A percentile compares a stretch with the other conserved stretches of the same genome.
phyloP scores from a whole-genome alignment of 1,140 invertebrate genomes.

The Gerris buenoi region DNA sequence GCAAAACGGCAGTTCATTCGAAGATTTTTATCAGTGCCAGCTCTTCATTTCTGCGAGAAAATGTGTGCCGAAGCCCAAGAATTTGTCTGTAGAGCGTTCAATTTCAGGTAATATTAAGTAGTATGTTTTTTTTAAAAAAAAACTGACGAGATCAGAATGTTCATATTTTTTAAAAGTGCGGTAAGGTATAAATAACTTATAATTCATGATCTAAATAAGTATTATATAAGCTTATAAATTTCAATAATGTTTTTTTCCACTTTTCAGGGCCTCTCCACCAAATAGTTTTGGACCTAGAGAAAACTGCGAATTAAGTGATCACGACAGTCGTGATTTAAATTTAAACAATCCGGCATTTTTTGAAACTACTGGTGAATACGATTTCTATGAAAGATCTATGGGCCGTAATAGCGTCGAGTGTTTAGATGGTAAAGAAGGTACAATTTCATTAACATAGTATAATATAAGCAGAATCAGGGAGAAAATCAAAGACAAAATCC shows the following conservation, averaged over 20 bases:
- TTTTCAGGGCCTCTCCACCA: conserved; percentile 36
- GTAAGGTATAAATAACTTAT: too few species aligned
- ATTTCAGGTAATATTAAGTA: conserved; percentile 44
- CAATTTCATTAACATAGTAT: too few species aligned
- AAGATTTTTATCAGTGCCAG: conserved; percentile 51
- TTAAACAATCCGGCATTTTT: conserved; percentile 69
- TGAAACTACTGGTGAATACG: conserved; percentile 64
- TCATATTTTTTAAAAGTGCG: too few species aligned
- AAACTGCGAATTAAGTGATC: conserved; percentile 77
- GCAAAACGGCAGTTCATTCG: conserved; percentile 63
- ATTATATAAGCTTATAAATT: too few species aligned
- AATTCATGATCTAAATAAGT: too few species aligned
- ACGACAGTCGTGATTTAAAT: conserved; percentile 67
- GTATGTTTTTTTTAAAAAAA: background rate
- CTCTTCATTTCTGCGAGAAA: conserved; percentile 58
- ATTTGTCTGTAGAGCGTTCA: conserved; percentile 76
- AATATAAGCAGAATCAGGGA: too few species aligned
- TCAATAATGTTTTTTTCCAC: too few species aligned
- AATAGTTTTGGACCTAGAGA: conserved; percentile 47
- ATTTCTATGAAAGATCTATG: conserved; percentile 68
- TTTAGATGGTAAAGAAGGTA: background rate
- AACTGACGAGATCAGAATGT: too few species aligned
- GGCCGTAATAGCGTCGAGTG: background rate
- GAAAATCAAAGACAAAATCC: too few species aligned
- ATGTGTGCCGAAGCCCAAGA: conserved; percentile 68